Evolutionary conservation across 2,888 invertebrate genomes (phyloP).

Genomic region (Cerastis rubricosa): DNA sequence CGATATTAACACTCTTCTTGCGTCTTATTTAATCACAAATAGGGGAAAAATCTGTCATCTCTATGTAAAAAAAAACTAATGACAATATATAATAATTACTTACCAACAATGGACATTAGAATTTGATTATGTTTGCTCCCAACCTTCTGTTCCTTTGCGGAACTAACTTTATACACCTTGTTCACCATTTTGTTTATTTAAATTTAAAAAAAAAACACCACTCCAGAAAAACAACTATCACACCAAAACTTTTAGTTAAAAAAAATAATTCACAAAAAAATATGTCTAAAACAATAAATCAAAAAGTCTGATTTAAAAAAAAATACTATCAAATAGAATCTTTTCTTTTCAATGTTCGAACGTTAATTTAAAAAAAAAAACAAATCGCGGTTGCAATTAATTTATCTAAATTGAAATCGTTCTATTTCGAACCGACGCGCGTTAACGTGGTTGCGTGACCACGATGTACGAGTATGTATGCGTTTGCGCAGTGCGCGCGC

Average conservation of each 20-base stretch:
- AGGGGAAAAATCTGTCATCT: background rate
- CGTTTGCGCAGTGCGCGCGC: slow-evolving; percentile 49
- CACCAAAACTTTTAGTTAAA: background rate
- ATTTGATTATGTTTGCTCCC: slow-evolving; percentile 87
- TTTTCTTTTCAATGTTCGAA: background rate
- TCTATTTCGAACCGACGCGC: slow-evolving; percentile 35
- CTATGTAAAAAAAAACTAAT: slow-evolving; percentile 5
- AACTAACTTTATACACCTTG: slow-evolving; percentile 81
- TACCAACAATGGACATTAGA: slow-evolving; percentile 86
- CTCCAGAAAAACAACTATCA: background rate
- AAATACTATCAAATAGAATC: background rate
- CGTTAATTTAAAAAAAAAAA: background rate
- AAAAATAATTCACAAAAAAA: background rate
- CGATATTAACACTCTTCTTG: background rate
- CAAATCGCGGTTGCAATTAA: background rate
- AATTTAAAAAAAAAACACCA: slow-evolving; percentile 1
- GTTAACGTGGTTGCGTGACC: slow-evolving; percentile 27
- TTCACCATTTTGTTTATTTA: slow-evolving; percentile 80
- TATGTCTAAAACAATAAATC: background rate
- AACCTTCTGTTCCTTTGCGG: slow-evolving; percentile 64
- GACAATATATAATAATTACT: slow-evolving; percentile 66
- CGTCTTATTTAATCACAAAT: background rate
- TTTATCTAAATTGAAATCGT: slow-evolving; percentile 8
- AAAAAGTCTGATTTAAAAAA: background rate
- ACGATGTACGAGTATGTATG: slow-evolving; percentile 24